Evolutionary conservation across 2,888 invertebrate genomes (phyloP), one percentile per base, ranked within the genome.

Genomic region (Mayetiola destructor): DNA sequence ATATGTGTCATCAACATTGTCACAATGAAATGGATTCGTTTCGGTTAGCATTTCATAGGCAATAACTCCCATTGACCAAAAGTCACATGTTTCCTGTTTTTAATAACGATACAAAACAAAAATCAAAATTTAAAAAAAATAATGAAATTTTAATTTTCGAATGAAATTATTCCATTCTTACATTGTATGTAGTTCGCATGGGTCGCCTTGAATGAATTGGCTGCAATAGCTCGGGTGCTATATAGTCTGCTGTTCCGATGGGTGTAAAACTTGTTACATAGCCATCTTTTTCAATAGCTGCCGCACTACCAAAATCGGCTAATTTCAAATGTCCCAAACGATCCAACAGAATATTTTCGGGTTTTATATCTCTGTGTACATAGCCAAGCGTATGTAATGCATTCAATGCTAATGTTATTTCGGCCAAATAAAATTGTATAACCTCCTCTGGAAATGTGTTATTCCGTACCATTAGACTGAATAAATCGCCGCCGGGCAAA

Each of bases 31-130:
- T 0, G 91, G 91, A 0, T 85, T 81, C 54, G 74, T 76, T 53
- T 89, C 84, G 56, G 82, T 83, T 12, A 87, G 77, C 67, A 91
- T 76, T 69, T 91, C 90, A 67, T 84, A 91, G 8, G 86, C 87
- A 58, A 91, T 79, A 52, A 91, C 80, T 1, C 91, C 91, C 64
- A 90, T 76, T 0, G 90, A 90, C 91, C 91, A 91, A 74, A 82
- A 90, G 72, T 92, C 91, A 65, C 89, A 89, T 59, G 85, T 82
- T 0, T 80, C 77, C 84, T 84, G 66, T 61, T 64, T 37, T 35
- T 20, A 20, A 40, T 27, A 29, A 42, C 39, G 36, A n/a, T 32
- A 29, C 10, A 9, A 21, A n/a, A n/a, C n/a, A n/a, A n/a, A n/a
- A n/a, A n/a, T n/a, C n/a, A n/a, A n/a, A n/a, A n/a, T 18, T 12